Conservation (phyloP, 2,113 vertebrate genomes). For the Okapia johnstoni region DNA sequence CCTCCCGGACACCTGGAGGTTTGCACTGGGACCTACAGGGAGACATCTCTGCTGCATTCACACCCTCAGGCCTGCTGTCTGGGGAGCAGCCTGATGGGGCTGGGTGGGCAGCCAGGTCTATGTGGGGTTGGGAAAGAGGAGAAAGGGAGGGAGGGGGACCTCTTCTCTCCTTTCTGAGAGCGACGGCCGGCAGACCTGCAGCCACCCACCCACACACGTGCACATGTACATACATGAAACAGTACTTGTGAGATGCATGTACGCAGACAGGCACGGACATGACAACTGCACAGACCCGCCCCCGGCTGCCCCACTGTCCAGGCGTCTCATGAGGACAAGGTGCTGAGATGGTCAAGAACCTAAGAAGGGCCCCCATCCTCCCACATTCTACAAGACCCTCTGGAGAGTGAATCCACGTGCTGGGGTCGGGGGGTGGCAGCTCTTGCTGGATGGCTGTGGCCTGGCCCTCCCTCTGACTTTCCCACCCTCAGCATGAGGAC, state of each 20-base stretch:
- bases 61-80: no score
- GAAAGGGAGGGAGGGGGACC: not conserved
- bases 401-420: rapidly evolving
- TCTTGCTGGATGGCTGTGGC: not conserved
- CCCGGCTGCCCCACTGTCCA: rapidly evolving
- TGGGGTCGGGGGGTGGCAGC: not conserved
- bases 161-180: not conserved
- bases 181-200: rapidly evolving
- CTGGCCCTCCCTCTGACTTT: rapidly evolving
- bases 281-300: rapidly evolving
- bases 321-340: not conserved
- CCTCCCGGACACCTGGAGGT: not conserved
- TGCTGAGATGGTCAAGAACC: not conserved
- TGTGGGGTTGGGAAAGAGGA: not conserved
- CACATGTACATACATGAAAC: rapidly evolving
- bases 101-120: not conserved
- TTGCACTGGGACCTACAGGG: not conserved
- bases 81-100: rapidly evolving
- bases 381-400: not conserved
- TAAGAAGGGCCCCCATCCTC: not conserved
- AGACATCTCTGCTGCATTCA: rapidly evolving
- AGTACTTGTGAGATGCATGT: not conserved
- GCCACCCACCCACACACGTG: no score
- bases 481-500: not conserved
- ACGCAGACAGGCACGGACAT: rapidly evolving